Evolutionary conservation across 2,797 vertebrate genomes (phyloP).

Genomic region (Buceros bicornis): DNA sequence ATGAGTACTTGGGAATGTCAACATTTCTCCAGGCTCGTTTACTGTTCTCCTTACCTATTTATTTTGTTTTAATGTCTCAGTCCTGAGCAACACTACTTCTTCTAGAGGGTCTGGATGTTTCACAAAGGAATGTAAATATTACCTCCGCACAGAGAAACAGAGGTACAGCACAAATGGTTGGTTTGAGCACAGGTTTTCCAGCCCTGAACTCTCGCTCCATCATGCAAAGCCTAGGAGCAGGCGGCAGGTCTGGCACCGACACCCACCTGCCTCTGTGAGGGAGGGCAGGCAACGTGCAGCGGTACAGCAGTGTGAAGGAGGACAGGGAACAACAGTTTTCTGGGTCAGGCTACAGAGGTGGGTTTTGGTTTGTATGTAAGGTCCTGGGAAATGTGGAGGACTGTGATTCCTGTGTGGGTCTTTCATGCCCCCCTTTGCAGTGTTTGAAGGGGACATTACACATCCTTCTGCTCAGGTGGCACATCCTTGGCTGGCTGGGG

Average conservation of each 20-base stretch:
- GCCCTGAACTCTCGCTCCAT: neutral
- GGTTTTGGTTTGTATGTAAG: neutral
- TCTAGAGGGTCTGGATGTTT: neutral
- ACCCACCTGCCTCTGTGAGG: neutral
- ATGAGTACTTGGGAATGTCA: neutral
- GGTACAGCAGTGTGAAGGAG: neutral
- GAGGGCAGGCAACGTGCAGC: neutral
- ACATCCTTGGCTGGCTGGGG: fast-evolving
- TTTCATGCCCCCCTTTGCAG: neutral
- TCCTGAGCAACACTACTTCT: neutral
- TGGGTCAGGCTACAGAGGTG: neutral
- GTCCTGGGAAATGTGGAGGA: neutral
- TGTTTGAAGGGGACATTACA: neutral
- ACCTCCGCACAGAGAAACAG: neutral
- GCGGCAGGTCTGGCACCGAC: neutral
- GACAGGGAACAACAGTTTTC: neutral
- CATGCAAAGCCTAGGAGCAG: neutral
- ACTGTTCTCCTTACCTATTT: neutral
- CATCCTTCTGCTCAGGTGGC: neutral
- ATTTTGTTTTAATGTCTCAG: neutral
- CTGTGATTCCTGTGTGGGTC: fast-evolving
- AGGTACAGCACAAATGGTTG: neutral
- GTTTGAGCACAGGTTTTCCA: neutral
- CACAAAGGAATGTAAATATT: neutral
- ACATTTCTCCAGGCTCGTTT: neutral